Evolutionary conservation across 2,888 invertebrate genomes (phyloP), one percentile per base, ranked within the genome.

Genomic region (Dendrolimus houi): DNA sequence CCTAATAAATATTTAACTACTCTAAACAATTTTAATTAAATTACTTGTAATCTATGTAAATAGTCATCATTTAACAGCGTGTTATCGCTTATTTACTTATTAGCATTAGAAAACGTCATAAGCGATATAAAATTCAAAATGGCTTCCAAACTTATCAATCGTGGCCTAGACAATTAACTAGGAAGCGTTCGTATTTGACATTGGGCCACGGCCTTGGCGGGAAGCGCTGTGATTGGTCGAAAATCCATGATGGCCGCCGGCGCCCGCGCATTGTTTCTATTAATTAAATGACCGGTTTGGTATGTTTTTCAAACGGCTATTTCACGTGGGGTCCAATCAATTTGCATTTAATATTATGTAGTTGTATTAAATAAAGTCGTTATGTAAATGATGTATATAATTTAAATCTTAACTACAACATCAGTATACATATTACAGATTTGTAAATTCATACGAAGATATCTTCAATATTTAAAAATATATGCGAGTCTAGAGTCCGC

Each of bases 141-240:
- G 87, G 85, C 84, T 71, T 70, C 77, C 75, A 71, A 80, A 79
- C 77, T 71, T 47, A 47, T 47, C 47, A 47, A 47, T 47, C 47
- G 12, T 79, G 81, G 82, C 85, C 83, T 86, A 85, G 81, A 82
- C 76, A 75, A 79, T 74, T 79, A 71, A 81, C 83, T 82, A 87
- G 88, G 88, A 88, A 89, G 87, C 79, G 71, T 61, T 67, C 58
- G 79, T 74, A 83, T 89, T 87, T 88, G 88, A 89, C 89, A 89
- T 89, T 88, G 89, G 78, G 72, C 68, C 59, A 59, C 78, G 83
- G 87, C 89, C 89, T 90, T 88, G 87, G 68, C 68, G 63, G 63
- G 66, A 64, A 61, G 64, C 63, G 65, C 66, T 60, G 69, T 69
- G 75, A 90, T 89, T 89, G 89, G 89, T 69, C 81, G 71, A 70